A percentile compares a stretch with the other conserved stretches of the same genome.
Evolutionary conservation across 1,140 invertebrate species (phyloP).

Genomic region (Drosophila nikananu): DNA sequence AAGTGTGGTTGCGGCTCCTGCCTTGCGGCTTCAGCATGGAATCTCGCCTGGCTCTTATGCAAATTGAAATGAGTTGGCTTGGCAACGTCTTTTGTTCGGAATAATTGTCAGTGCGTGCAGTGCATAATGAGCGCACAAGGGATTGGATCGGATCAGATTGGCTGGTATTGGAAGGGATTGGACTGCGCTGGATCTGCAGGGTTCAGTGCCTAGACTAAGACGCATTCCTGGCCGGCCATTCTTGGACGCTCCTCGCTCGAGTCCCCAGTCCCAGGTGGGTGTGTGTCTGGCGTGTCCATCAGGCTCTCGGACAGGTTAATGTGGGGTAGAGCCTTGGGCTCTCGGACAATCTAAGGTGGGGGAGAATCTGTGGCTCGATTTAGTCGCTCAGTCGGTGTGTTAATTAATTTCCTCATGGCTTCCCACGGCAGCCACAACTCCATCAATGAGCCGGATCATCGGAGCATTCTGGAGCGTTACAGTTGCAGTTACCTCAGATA

Average conservation of each 20-base stretch:
- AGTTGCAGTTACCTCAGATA: conserved; percentile 32
- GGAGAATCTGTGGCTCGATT: conserved; percentile 11
- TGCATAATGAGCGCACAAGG: conserved; percentile 68
- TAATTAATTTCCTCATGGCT: conserved; percentile 32
- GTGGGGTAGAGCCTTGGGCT: conserved; percentile 5
- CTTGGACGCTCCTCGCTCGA: conserved; percentile 18
- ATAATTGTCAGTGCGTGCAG: conserved; percentile 78
- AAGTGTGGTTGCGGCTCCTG: conserved; percentile 33
- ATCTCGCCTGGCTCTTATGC: conserved; percentile 69
- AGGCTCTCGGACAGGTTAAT: conserved; percentile 28
- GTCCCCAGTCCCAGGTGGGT: conserved; percentile 21
- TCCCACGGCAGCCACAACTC: conserved; percentile 18
- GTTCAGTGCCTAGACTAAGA: conserved; percentile 63
- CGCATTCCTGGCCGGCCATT: conserved; percentile 41
- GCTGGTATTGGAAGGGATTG: conserved; percentile 8
- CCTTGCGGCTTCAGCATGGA: conserved; percentile 38
- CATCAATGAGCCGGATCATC: conserved; percentile 37
- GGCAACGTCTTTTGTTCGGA: conserved; percentile 75
- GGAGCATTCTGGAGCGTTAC: conserved; percentile 42
- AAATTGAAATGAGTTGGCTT: conserved; percentile 78
- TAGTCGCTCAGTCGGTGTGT: conserved; percentile 10
- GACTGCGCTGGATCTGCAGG: conserved; percentile 32
- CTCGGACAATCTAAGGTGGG: conserved; percentile 16
- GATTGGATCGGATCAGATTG: conserved; percentile 27
- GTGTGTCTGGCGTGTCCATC: conserved; percentile 34